phyloP scores from a whole-genome alignment of 2,113 vertebrate genomes.

The Phainopepla nitens region DNA sequence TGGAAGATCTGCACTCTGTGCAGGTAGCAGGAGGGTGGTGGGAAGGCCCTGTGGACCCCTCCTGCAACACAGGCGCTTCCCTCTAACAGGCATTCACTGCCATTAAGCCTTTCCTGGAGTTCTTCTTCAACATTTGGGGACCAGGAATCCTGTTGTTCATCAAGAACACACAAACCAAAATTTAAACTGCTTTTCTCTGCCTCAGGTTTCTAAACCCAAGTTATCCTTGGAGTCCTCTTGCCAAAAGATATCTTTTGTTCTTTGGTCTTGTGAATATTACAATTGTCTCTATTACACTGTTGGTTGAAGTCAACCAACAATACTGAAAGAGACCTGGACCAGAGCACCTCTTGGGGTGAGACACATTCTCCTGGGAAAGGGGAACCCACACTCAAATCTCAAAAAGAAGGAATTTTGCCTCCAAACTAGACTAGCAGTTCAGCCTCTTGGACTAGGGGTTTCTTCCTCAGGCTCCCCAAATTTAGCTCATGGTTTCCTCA shows the following conservation, averaged over 20 bases:
- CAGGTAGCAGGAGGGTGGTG: neutral
- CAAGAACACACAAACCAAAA: neutral
- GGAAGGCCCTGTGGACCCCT: neutral
- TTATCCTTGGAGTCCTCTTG: neutral
- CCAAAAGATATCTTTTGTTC: neutral
- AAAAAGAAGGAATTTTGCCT: neutral
- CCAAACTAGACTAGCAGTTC: neutral
- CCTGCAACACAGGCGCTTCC: neutral
- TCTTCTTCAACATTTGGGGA: neutral
- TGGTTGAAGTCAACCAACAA: neutral
- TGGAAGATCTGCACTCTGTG: accelerated
- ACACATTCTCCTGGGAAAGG: neutral
- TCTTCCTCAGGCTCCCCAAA: neutral
- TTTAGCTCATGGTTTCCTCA: neutral
- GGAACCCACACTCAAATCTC: neutral
- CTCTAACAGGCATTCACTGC: neutral
- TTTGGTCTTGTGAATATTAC: neutral
- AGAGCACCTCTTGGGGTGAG: neutral
- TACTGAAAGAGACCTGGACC: neutral
- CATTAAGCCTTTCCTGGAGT: neutral
- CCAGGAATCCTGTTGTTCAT: accelerated
- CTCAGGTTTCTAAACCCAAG: neutral
- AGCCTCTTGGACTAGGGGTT: neutral
- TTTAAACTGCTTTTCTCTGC: neutral
- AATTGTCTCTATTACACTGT: neutral